A percentile compares a stretch with the other conserved stretches of the same genome.
Evolutionary conservation across 2,888 invertebrate species (phyloP).

Genomic region (Fragum whitleyi): DNA sequence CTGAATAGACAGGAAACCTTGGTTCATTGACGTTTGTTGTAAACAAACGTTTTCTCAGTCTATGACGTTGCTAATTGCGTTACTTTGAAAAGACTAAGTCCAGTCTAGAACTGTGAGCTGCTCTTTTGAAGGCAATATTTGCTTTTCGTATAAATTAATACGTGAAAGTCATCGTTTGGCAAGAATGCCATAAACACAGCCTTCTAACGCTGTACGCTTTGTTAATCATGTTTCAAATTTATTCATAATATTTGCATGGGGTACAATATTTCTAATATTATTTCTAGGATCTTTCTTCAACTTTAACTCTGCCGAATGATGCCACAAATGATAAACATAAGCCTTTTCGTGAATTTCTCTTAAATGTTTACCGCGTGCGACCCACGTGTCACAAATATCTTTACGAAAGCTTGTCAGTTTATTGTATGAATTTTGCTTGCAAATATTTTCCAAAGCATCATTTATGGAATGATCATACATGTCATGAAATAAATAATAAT

Average conservation of each 20-base stretch:
- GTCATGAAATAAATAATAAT: conserved; percentile 26
- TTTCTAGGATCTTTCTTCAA: conserved; percentile 1
- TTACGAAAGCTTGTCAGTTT: conserved; percentile 3
- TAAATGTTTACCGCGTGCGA: conserved; percentile 14
- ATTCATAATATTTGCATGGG: conserved; percentile 14
- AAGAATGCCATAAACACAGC: no score
- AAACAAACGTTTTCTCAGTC: no score
- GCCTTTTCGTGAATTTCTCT: conserved; percentile 14
- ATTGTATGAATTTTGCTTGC: background rate
- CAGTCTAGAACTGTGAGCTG: no score
- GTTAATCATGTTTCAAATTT: conserved; percentile 7
- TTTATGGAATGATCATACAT: conserved; percentile 23
- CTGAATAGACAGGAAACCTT: no score
- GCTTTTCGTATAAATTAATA: no score
- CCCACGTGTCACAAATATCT: conserved; percentile 24
- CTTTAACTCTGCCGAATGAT: conserved; percentile 19
- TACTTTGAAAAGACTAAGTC: no score
- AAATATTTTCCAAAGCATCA: conserved; percentile 4
- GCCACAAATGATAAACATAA: conserved; percentile 24
- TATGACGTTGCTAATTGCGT: no score
- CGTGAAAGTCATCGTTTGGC: no score
- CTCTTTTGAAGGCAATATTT: no score
- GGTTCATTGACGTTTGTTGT: no score
- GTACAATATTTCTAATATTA: conserved; percentile 16
- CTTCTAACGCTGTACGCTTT: no score